phyloP scores from a whole-genome alignment of 2,113 vertebrate genomes.

The Ophthalmolycus amberensis region DNA sequence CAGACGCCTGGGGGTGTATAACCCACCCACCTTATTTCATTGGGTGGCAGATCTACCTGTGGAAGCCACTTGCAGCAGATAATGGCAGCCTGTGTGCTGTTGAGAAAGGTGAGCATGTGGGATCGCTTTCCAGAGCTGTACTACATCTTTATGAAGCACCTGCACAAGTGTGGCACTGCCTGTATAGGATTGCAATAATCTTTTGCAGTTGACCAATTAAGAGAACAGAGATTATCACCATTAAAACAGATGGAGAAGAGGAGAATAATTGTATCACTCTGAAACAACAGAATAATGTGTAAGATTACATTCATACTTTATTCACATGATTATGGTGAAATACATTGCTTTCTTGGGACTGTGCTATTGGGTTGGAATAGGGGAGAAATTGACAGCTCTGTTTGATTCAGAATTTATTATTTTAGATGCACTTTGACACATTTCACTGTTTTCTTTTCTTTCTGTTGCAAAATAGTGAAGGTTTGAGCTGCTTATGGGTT shows the following conservation, averaged over 20 bases:
- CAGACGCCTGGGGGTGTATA: slow-evolving; percentile 76
- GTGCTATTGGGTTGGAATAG: not conserved
- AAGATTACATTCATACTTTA: not conserved
- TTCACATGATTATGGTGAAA: not conserved
- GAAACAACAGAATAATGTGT: not conserved
- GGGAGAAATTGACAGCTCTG: not conserved
- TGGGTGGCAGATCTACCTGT: slow-evolving; percentile 73
- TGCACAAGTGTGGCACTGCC: not conserved
- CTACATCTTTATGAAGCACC: slow-evolving; percentile 55
- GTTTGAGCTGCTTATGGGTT: not conserved
- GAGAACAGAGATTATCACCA: not conserved
- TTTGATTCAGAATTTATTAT: not conserved
- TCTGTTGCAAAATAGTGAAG: not conserved
- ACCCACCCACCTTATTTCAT: slow-evolving; percentile 76
- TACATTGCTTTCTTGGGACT: not conserved
- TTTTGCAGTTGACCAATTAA: slow-evolving; percentile 12
- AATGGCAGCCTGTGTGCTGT: slow-evolving; percentile 75
- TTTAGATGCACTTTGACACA: not conserved
- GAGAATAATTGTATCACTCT: not conserved
- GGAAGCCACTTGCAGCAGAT: slow-evolving; percentile 68
- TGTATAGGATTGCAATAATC: slow-evolving; percentile 7
- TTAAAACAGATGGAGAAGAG: slow-evolving; percentile 8
- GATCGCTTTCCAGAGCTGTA: slow-evolving; percentile 72
- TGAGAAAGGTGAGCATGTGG: slow-evolving; percentile 56
- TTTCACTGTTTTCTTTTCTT: not conserved